Evolutionary conservation across 2,797 vertebrate genomes (phyloP).

Genomic region (Peromyscus nudipes): DNA sequence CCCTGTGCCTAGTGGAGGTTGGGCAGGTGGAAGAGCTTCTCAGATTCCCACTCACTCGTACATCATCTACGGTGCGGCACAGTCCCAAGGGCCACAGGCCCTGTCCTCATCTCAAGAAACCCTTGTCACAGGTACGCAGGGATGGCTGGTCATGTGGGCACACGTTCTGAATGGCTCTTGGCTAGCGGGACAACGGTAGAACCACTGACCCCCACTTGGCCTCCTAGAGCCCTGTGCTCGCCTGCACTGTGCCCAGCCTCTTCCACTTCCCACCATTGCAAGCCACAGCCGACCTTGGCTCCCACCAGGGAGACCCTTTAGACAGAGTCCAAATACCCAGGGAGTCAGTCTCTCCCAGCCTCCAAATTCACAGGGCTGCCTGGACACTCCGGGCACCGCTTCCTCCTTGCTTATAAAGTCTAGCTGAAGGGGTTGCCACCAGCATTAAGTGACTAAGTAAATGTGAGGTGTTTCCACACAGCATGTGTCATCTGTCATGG

Average conservation of each 20-base stretch:
- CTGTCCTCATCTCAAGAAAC: neutral
- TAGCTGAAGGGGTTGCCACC: rapidly evolving
- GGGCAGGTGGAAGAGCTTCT: neutral
- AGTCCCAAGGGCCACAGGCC: rapidly evolving
- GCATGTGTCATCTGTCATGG: neutral
- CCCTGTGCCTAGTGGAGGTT: rapidly evolving
- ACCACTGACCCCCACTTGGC: rapidly evolving
- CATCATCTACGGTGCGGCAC: rapidly evolving
- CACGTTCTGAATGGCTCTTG: neutral
- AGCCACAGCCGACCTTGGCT: neutral
- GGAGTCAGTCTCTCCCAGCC: rapidly evolving
- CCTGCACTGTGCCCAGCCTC: rapidly evolving
- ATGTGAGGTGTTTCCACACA: no score
- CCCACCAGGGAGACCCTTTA: neutral
- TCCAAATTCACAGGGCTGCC: neutral
- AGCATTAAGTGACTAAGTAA: no score
- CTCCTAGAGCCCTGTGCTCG: rapidly evolving
- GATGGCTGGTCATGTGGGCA: rapidly evolving
- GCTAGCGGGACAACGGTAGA: neutral
- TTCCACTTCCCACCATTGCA: no score
- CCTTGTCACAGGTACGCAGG: rapidly evolving
- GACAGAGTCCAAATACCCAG: rapidly evolving
- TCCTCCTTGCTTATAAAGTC: rapidly evolving
- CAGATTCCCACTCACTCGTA: rapidly evolving
- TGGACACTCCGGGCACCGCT: rapidly evolving